phyloP scores from a whole-genome alignment of 2,113 vertebrate genomes.

The Mustela nigripes region DNA sequence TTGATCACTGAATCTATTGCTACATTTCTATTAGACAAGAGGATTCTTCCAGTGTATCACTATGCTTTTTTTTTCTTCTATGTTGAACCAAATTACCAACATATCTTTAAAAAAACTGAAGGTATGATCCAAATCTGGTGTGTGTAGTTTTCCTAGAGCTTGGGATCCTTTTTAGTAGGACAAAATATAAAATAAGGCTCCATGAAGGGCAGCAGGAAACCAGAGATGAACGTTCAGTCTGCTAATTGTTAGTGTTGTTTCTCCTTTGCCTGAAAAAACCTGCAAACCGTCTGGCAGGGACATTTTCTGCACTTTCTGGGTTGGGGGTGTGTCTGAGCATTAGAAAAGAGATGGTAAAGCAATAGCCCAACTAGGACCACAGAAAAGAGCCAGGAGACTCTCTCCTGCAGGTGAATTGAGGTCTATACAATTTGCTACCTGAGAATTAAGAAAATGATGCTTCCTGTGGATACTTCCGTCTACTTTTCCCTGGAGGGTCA shows the following conservation, averaged over 20 bases:
- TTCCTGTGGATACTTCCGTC: rapidly evolving
- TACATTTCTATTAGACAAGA: neutral
- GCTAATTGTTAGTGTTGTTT: neutral
- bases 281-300: neutral
- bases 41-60: neutral
- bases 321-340: rapidly evolving
- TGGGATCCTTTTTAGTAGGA: neutral
- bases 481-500: neutral
- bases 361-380: neutral
- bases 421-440: neutral
- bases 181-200: neutral
- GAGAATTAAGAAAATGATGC: neutral
- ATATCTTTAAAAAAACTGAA: neutral
- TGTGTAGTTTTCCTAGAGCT: neutral
- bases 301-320: neutral
- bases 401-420: neutral
- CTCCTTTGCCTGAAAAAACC: neutral
- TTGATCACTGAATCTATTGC: neutral
- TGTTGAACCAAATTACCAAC: neutral
- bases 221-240: neutral
- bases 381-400: neutral
- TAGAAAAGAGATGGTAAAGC: neutral
- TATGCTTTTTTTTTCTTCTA: neutral
- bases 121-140: neutral
- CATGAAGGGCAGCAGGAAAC: neutral